Percentiles rank a stretch among this genome's conserved stretches.
These are phyloP conservation scores for Coptodon rendalli DNA, from an alignment of 2,113 vertebrate species.

Conservation along the genomic window DNA sequence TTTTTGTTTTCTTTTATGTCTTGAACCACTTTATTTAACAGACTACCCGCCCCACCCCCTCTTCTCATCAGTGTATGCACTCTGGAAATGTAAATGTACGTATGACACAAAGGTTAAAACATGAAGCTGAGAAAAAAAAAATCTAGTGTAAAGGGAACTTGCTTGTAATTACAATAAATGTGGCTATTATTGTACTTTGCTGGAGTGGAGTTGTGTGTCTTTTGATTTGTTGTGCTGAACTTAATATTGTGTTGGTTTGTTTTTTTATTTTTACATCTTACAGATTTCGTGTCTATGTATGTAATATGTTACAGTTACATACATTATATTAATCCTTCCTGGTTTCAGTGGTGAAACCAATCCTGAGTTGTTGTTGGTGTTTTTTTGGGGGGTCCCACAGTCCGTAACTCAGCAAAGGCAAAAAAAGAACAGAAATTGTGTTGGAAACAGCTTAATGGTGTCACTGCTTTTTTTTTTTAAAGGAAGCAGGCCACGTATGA, in stretches of 20 bases:
- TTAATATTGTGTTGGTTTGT: not conserved
- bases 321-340: not conserved
- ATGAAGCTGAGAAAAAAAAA: constrained; percentile 36
- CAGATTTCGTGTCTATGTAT: not conserved
- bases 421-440: not conserved
- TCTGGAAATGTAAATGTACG: constrained; percentile 77
- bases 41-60: not conserved
- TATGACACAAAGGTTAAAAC: constrained; percentile 66
- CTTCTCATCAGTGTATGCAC: constrained; percentile 72
- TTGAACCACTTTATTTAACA: constrained; percentile 59
- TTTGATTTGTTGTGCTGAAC: constrained; percentile 55
- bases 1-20: constrained; percentile 48
- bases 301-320: not conserved
- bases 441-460: not conserved
- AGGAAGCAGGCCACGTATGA: not conserved
- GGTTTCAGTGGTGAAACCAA: not conserved
- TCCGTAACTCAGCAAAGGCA: not conserved
- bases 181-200: constrained; percentile 82
- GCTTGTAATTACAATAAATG: constrained; percentile 86
- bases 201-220: constrained; percentile 76
- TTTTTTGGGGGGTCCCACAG: not conserved
- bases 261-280: not conserved
- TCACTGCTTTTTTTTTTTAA: accelerated
- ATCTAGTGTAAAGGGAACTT: constrained; percentile 77
- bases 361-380: not conserved